A percentile compares a stretch with the other conserved stretches of the same genome.
These are phyloP conservation scores for Phyllotreta striolata DNA, from an alignment of 2,888 invertebrate genomes.

Conservation along the genomic window DNA sequence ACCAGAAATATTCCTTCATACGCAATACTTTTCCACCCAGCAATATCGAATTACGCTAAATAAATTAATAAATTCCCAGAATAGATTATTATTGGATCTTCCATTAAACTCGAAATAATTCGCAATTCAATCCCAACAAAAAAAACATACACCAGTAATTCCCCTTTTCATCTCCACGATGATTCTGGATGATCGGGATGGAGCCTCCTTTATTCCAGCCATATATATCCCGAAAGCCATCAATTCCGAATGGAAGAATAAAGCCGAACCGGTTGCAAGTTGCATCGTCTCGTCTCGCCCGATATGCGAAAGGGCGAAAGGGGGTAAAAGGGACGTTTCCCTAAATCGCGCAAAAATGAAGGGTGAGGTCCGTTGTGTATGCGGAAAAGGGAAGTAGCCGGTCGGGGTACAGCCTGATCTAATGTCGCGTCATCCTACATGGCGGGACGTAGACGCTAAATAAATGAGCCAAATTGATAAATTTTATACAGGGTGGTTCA, in stretches of 20 bases:
- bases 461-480: too few relatives aligned
- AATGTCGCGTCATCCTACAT: constrained; percentile 53
- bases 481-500: too few relatives aligned
- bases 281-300: constrained; percentile 6
- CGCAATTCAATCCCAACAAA: too few relatives aligned
- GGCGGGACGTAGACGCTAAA: not conserved
- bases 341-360: constrained; percentile 59
- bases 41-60: too few relatives aligned
- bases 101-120: too few relatives aligned
- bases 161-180: too few relatives aligned
- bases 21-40: too few relatives aligned
- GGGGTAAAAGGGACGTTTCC: constrained; percentile 55
- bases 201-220: too few relatives aligned
- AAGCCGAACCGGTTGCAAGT: constrained; percentile 37
- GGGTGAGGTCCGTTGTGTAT: constrained; percentile 47
- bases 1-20: not conserved
- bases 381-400: constrained; percentile 55
- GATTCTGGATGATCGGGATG: too few relatives aligned
- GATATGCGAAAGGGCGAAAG: constrained; percentile 27
- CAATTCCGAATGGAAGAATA: constrained; percentile 33
- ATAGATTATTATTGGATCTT: too few relatives aligned
- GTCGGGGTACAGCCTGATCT: constrained; percentile 55
- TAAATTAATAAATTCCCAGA: too few relatives aligned
- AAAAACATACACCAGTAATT: too few relatives aligned
- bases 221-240: constrained; percentile 29